phyloP scores from a whole-genome alignment of 2,888 invertebrate species.

The Tipula confusa region DNA sequence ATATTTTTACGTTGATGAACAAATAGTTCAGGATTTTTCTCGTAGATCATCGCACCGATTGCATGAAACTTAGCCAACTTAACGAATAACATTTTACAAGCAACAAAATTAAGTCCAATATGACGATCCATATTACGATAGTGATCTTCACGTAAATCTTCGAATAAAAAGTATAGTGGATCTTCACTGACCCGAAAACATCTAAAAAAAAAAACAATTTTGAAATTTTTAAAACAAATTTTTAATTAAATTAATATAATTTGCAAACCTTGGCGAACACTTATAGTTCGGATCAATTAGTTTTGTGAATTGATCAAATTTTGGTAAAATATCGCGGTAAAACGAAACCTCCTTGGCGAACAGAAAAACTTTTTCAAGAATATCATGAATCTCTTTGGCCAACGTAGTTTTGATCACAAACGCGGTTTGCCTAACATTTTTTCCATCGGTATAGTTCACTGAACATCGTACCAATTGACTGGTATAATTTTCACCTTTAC shows the following conservation, averaged over 20 bases:
- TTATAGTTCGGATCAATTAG: background rate
- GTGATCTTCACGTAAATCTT: background rate
- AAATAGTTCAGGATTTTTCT: background rate
- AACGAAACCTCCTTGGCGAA: background rate
- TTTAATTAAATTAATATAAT: background rate
- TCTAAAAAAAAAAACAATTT: background rate
- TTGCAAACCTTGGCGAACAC: background rate
- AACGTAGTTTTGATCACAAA: background rate
- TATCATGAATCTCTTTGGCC: background rate
- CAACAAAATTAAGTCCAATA: background rate
- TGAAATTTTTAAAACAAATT: too few species aligned
- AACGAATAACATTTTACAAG: background rate
- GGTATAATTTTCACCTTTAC: conserved; percentile 43
- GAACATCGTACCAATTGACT: conserved; percentile 41
- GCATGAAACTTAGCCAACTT: background rate
- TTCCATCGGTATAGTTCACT: too few species aligned
- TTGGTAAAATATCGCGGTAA: background rate
- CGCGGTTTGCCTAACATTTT: background rate
- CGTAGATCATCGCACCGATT: background rate
- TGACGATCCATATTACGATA: background rate
- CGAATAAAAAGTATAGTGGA: background rate
- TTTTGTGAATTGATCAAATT: background rate
- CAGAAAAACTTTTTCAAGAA: background rate
- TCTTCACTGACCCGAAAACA: background rate
- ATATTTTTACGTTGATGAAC: background rate